Evolutionary conservation across 2,888 invertebrate species (phyloP).

Genomic region (Atrina japonica): DNA sequence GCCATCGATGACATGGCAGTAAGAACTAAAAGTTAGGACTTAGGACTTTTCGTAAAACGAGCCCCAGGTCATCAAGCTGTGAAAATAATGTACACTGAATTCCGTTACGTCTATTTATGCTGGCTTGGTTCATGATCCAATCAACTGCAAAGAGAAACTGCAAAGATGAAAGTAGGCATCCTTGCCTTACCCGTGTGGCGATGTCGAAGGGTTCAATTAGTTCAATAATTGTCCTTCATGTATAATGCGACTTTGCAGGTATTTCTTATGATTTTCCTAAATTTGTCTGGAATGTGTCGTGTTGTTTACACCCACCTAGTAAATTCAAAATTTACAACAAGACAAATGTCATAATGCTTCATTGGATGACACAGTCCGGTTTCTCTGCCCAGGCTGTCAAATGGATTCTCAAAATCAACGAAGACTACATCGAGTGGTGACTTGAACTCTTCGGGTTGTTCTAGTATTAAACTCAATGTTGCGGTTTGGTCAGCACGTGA

Average conservation of each 20-base stretch:
- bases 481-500: conserved; percentile 38
- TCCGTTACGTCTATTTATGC: background rate
- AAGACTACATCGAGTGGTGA: conserved; percentile 36
- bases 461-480: conserved; percentile 42
- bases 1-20: too few relatives aligned
- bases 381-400: conserved; percentile 43
- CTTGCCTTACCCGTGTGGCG: conserved; percentile 22
- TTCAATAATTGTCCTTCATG: conserved; percentile 25
- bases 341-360: conserved; percentile 27
- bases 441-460: conserved; percentile 42
- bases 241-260: conserved; percentile 5
- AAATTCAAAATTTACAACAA: too few relatives aligned
- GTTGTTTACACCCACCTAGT: too few relatives aligned
- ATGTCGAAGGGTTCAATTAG: conserved; percentile 31
- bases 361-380: conserved; percentile 35
- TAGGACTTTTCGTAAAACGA: too few relatives aligned
- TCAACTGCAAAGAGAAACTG: conserved; percentile 30
- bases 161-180: conserved; percentile 25
- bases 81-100: conserved; percentile 17
- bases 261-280: conserved; percentile 14
- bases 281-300: conserved; percentile 28
- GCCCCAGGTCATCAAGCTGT: too few relatives aligned
- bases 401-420: conserved; percentile 46
- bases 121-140: conserved; percentile 21
- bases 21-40: too few relatives aligned